Evolutionary conservation across 2,797 vertebrate species (phyloP).

Genomic region (Syngnathus acus): DNA sequence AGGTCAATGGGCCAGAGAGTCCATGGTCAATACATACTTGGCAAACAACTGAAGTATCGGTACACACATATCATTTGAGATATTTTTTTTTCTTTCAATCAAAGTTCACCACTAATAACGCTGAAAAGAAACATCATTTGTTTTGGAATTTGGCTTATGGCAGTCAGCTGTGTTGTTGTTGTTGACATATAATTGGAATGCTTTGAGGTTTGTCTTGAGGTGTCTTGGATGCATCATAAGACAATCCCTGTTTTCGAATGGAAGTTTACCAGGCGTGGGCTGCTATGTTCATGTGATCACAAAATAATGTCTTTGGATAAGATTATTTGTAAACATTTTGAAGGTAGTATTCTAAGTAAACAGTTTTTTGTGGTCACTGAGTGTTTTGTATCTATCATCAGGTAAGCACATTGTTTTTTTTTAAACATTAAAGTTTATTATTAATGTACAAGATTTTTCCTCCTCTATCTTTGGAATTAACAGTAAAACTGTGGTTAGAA

Average conservation of each 20-base stretch:
- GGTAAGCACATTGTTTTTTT: not conserved
- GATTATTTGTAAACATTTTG: not conserved
- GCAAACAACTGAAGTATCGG: not conserved
- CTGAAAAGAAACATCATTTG: not conserved
- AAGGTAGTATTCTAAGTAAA: not conserved
- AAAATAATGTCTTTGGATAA: not conserved
- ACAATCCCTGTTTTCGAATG: not conserved
- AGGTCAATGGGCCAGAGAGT: not conserved
- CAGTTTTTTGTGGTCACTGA: not conserved
- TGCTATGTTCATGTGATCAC: not conserved
- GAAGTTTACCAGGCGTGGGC: not conserved
- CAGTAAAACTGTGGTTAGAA: too few relatives aligned
- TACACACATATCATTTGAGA: not conserved
- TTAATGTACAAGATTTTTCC: not conserved
- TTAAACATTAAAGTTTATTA: not conserved
- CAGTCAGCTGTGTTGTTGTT: not conserved
- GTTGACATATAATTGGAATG: not conserved
- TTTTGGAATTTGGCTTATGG: not conserved
- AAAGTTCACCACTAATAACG: not conserved
- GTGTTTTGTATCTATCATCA: not conserved
- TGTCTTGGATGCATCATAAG: not conserved
- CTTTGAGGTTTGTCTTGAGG: not conserved
- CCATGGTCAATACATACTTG: conserved; percentile 10
- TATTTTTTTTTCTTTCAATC: not conserved
- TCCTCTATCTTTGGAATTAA: too few relatives aligned